Conservation (phyloP, 2,797 vertebrate species). For the Caiman crocodilus region DNA sequence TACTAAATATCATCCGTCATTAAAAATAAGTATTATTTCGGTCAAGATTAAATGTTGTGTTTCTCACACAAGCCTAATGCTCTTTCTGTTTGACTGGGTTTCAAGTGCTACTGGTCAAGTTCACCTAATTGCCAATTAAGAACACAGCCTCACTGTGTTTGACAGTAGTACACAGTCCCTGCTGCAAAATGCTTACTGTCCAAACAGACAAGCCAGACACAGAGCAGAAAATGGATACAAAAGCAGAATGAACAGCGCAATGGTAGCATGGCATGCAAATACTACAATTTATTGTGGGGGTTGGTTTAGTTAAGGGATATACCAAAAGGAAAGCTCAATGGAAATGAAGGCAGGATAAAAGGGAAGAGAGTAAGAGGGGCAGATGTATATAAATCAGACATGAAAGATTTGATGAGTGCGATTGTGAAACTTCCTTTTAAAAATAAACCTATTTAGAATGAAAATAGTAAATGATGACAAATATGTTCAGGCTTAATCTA, state of each 20-base stretch:
- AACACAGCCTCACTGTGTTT: accelerated
- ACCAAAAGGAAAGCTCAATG: neutral
- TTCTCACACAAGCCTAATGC: accelerated
- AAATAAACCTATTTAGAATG: too few species aligned
- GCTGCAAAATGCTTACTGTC: too few species aligned
- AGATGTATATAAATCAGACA: accelerated
- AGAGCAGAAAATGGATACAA: too few species aligned
- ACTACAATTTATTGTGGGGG: too few species aligned
- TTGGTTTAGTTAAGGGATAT: too few species aligned
- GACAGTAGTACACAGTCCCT: accelerated
- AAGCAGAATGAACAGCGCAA: too few species aligned
- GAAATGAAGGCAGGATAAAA: accelerated
- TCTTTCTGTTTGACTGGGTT: accelerated
- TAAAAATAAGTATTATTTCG: neutral
- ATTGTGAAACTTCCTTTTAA: too few species aligned
- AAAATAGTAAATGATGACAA: too few species aligned
- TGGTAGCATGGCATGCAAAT: too few species aligned
- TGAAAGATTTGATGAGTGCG: neutral
- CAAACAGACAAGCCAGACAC: too few species aligned
- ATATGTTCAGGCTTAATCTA: neutral
- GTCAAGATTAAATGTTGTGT: accelerated
- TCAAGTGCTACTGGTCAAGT: neutral
- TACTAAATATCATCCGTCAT: accelerated
- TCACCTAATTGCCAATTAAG: neutral
- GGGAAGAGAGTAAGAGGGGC: neutral